Base-by-base conservation (phyloP, 2,113 vertebrate genomes). In the Sander lucioperca region DNA sequence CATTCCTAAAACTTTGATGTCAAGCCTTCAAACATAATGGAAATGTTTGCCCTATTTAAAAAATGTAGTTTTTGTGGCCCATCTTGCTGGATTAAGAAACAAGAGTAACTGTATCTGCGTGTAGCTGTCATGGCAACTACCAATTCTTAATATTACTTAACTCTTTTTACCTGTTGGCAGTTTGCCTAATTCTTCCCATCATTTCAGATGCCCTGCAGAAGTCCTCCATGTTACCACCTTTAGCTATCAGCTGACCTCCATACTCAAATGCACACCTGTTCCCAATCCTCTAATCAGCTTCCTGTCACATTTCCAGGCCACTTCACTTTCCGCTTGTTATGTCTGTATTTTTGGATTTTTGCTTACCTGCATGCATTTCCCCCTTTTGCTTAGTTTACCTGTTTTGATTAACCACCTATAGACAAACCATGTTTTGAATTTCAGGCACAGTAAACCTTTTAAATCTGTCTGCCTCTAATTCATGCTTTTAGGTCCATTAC, bases 251-350 rank as follows among this genome's bases (percentile, higher is more conserved):
- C n/a, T 65, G 74, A 65, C 33, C 53, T 6, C 39, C 2, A 51
- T 3, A 63, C 27, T 19, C 21, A 63, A 6, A 63, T 63, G 2
- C 15, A 57, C 18, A 57, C 23, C 16, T 30, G 51, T 33, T 57
- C 74, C 51, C 36, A 66, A 77, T 56, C 62, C 62, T 36, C 51
- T 66, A 47, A 57, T 56, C 23, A 30, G 25, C 51, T 48, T 18
- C 3, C 18, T 57, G 13, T 18, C 36, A 45, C 9, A 21, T 45
- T n/a, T 18, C 36, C 11, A 30, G 18, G 36, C 18, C 43, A 13
- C 30, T n/a, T 56, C 16, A 19, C 18, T 47, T 57, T 56, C 47
- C 53, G n/a, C 30, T 53, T 75, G n/a, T 65, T 45, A 14, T 18
- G 11, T 36, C 25, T 50, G 14, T 12, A 7, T 19, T 13, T 53